Evolutionary conservation across 2,797 vertebrate species (phyloP), one percentile per base, ranked within the genome.

Genomic region (Coreius guichenoti): DNA sequence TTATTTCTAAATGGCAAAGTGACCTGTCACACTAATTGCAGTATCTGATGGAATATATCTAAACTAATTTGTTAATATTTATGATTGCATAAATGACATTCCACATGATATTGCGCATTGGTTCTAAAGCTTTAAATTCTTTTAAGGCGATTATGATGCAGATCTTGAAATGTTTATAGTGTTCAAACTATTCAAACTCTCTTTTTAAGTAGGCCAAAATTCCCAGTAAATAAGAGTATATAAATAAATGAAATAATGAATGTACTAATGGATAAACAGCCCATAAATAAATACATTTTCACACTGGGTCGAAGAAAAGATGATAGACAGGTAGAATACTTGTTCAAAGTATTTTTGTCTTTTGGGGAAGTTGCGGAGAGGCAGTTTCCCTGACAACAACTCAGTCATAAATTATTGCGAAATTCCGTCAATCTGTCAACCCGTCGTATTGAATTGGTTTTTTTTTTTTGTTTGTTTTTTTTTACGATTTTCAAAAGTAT

Each of bases 1-100:
- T 95, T 94, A 92, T 92, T 94, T 95, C 91, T 94, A 94, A 95
- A 95, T 94, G 94, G 89, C 92, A 89, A 90, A 92, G 92, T 93
- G 94, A 94, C 92, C 92, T 90, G 90, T 92, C 33, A 61, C 88
- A 90, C 92, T 91, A 92, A 91, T 91, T 93, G 89, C 89, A 0
- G 70, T 87, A 85, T 90, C 89, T 92, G 90, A 89, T 86, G 78
- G 91, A 92, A 92, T 88, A 89, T 67, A 90, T 87, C 86, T 85
- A 58, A 19, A 47, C 5, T 51, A 31, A 78, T 72, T 76, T 74
- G 3, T 17, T 61, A 21, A 36, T 26, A 4, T 78, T 68, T 16
- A 39, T 19, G 51, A 39, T 43, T 43, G 23, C 8, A 14, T 36
- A 73, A 51, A 36, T 76, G 19, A 33, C n/a, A 8, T 36, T 2